Evolutionary conservation across 2,113 vertebrate genomes (phyloP), one percentile per base, ranked within the genome.

Genomic region (Paraplagusia blochii): DNA sequence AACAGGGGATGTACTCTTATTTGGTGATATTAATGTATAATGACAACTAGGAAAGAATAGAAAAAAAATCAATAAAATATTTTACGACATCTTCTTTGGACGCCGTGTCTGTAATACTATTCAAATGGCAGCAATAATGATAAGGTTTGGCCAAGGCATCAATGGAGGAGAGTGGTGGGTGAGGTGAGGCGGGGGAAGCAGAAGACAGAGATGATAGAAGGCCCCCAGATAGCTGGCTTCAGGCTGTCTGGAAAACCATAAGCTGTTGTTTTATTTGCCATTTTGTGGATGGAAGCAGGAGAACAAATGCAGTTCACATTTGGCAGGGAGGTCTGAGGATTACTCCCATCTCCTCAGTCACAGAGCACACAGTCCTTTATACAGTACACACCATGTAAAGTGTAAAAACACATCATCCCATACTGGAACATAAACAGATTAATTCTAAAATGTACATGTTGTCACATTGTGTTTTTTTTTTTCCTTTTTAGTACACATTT

Each of bases 251-350:
- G 36, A 19, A 58, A 62, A 74, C 70, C 82, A 86, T 79, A 72
- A 83, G 72, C 77, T 75, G 67, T 80, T 84, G 81, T 84, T 86
- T 77, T 83, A 83, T 80, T 80, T 75, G 76, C 58, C 58, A 19
- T 74, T 75, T 69, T 71, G 69, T 64, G 76, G 72, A 83, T 75
- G 74, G 74, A 86, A 86, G 81, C 77, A 66, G 72, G 70, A 69
- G 66, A 80, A 79, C 69, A 83, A 80, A 83, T 75, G 57, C 69
- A 75, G 53, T 60, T 62, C 44, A 47, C 58, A 58, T 52, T 68
- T 85, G 66, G 69, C 72, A 77, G 58, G 39, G 52, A 58, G 63
- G 60, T 73, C 58, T 75, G 48, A 65, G 57, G 66, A 71, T 66
- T 79, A 64, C 34, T 68, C 63, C 35, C 63, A 48, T 76, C 52